Percentiles rank a stretch among this genome's conserved stretches.
phyloP scores from a whole-genome alignment of 2,797 vertebrate species.

The Oophaga sylvatica region DNA sequence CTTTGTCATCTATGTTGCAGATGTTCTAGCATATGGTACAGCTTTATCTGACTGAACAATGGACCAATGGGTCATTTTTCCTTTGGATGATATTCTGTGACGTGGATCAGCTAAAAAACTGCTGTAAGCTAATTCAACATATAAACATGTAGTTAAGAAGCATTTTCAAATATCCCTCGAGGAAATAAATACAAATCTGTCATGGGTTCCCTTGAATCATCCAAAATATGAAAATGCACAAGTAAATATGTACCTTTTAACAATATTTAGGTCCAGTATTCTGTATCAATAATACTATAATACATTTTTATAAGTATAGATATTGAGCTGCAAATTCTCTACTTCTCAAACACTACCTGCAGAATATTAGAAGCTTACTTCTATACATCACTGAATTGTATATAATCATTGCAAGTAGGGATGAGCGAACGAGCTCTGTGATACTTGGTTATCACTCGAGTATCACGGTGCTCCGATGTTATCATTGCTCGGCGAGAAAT shows the following conservation, averaged over 20 bases:
- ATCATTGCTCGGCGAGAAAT: too few species aligned
- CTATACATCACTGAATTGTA: too few species aligned
- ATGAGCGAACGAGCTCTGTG: too few species aligned
- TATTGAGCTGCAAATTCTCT: background rate
- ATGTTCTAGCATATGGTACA: conserved; percentile 35
- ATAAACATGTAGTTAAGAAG: background rate
- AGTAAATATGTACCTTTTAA: background rate
- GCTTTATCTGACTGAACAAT: conserved; percentile 21
- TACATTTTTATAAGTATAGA: background rate
- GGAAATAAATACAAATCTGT: background rate
- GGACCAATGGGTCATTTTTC: conserved; percentile 22
- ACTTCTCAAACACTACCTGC: too few species aligned
- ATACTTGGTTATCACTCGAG: too few species aligned
- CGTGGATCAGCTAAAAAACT: background rate
- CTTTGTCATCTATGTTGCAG: conserved; percentile 29
- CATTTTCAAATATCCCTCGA: background rate
- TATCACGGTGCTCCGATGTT: too few species aligned
- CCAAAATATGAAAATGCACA: background rate
- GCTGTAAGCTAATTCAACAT: background rate
- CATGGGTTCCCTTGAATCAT: background rate
- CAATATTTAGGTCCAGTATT: background rate
- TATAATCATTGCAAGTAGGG: too few species aligned
- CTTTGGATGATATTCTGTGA: background rate
- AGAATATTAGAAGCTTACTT: too few species aligned
- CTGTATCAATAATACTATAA: background rate